Conservation (phyloP, 2,113 vertebrate genomes). For the Otis tarda region DNA sequence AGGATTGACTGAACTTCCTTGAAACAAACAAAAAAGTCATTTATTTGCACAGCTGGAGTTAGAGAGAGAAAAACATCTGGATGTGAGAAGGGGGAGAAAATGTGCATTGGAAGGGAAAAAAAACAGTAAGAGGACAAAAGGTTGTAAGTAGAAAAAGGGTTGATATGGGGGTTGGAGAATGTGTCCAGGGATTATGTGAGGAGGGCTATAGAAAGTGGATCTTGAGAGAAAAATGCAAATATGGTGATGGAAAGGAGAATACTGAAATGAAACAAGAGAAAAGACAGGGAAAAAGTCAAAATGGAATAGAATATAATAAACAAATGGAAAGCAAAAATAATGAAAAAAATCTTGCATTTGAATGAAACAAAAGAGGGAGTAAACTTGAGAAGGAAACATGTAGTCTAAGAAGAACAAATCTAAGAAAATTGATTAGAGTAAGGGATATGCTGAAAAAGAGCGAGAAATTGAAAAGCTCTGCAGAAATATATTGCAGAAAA, state of each 20-base stretch:
- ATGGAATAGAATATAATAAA: neutral
- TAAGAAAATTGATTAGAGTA: neutral
- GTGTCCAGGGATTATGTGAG: slow-evolving; percentile 18
- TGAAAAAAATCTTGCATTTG: neutral
- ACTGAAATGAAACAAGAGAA: neutral
- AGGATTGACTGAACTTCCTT: slow-evolving; percentile 6
- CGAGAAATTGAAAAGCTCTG: neutral
- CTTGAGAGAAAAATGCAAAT: slow-evolving; percentile 43
- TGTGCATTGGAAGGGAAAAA: neutral
- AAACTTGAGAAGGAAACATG: neutral
- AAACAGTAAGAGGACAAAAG: slow-evolving; percentile 40
- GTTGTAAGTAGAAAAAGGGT: slow-evolving; percentile 27
- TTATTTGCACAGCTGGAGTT: slow-evolving; percentile 55
- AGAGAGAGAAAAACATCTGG: slow-evolving; percentile 53
- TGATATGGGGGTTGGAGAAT: slow-evolving; percentile 4
- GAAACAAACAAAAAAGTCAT: slow-evolving; percentile 61
- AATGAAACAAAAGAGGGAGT: neutral
- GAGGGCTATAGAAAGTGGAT: slow-evolving; percentile 5
- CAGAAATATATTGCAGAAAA: neutral
- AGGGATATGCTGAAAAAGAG: neutral
- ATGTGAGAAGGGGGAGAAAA: slow-evolving; percentile 29
- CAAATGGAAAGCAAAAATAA: neutral
- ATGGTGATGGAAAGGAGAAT: neutral
- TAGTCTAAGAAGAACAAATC: neutral
- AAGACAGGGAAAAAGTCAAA: neutral